Evolutionary conservation across 2,113 vertebrate species (phyloP).

Genomic region (Sterna hirundo): DNA sequence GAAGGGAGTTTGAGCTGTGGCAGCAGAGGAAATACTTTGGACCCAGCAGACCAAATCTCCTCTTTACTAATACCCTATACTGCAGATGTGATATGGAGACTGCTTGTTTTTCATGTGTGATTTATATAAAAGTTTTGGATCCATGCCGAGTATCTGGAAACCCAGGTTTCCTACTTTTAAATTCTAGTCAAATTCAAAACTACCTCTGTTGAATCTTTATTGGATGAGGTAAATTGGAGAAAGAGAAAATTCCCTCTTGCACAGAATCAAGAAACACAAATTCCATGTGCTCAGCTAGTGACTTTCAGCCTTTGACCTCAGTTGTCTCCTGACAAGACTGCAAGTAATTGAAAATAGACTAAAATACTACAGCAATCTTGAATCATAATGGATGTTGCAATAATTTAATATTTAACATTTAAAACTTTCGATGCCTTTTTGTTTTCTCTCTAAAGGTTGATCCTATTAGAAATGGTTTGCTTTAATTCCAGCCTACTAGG

Average conservation of each 20-base stretch:
- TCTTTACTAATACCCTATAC: neutral
- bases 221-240: neutral
- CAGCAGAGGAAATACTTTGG: neutral
- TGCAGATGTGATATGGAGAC: neutral
- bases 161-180: neutral
- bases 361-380: neutral
- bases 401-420: neutral
- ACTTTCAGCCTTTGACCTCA: neutral
- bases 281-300: neutral
- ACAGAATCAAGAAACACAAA: neutral
- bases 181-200: neutral
- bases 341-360: neutral
- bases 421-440: neutral
- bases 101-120: neutral
- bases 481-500: neutral
- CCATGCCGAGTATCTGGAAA: neutral
- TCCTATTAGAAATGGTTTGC: neutral
- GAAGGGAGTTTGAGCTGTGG: neutral
- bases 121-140: neutral
- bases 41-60: neutral
- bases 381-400: neutral
- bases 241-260: neutral
- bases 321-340: neutral
- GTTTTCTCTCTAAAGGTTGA: neutral
- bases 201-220: accelerated